Base-by-base conservation (phyloP, 2,888 invertebrate genomes). In the Tortricodes alternella region DNA sequence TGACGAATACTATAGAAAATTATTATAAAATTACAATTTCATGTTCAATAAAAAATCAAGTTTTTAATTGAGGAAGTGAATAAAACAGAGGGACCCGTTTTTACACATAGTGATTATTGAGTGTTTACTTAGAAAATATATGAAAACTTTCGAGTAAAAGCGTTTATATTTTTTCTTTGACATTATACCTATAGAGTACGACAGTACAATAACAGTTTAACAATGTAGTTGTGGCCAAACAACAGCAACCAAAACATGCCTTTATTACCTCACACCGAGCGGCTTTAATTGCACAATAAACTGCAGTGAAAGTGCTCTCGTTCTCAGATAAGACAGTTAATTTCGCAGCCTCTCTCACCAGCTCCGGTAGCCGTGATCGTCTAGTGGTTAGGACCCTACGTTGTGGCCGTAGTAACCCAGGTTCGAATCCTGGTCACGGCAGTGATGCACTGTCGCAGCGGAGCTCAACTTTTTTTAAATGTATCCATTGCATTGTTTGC, bases 361-460 rank as follows among this genome's bases (percentile, higher is more conserved):
- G 83, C 83, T 81, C 77, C 80, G 74, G 59, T 73, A 92, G 93
- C 93, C 93, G 93, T 93, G 93, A 93, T 93, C 93, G 93, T 93
- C 92, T 93, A 93, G 93, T 93, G 93, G 93, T 93, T 93, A 93
- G 93, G 92, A 93, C 92, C 91, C 92, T 92, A 92, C 93, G 93
- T 93, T 93, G 93, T 93, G 93, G 93, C 93, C 93, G 93, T 93
- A 93, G 93, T 93, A 94, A 94, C 93, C 93, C 93, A 93, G 94
- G 93, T 94, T 94, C 93, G 93, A 94, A 93, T 93, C 93, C 93
- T 93, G 92, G 93, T 93, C 92, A 92, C 93, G 93, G 92, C 81
- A 83, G 79, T 79, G 71, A 29, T 15, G 1, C 65, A 75, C 77
- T 78, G 74, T 75, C 72, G 60, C 73, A 74, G 73, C 67, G 74